Conservation (phyloP, 2,888 invertebrate species). For the Sepioteuthis lessoniana region DNA sequence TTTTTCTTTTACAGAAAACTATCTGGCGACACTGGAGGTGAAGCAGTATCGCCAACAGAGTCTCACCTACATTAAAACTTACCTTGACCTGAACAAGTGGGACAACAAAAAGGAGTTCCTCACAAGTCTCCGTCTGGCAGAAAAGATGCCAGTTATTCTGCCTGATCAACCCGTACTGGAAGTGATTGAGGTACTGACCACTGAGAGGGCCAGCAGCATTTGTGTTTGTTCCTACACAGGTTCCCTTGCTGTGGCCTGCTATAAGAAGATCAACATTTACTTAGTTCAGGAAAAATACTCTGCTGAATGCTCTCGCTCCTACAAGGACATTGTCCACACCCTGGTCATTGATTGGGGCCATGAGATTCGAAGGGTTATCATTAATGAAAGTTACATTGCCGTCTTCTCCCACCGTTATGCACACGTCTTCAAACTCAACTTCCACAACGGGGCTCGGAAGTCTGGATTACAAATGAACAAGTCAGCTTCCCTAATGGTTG, state of each 20-base stretch:
- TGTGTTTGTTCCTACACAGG: slow-evolving; percentile 38
- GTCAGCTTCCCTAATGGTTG: neutral
- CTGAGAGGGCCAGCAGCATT: slow-evolving; percentile 21
- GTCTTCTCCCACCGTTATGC: slow-evolving; percentile 36
- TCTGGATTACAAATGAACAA: slow-evolving; percentile 40
- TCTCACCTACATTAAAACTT: slow-evolving; percentile 39
- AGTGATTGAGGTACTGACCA: slow-evolving; percentile 25
- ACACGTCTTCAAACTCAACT: slow-evolving; percentile 40
- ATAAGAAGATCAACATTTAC: slow-evolving; percentile 39
- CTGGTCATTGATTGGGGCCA: slow-evolving; percentile 40
- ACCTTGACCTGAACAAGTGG: slow-evolving; percentile 43
- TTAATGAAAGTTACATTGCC: slow-evolving; percentile 45
- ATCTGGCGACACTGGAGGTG: slow-evolving; percentile 45
- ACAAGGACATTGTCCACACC: slow-evolving; percentile 42
- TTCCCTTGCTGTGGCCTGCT: slow-evolving; percentile 25
- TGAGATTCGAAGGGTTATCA: neutral
- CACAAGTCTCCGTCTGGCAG: slow-evolving; percentile 42
- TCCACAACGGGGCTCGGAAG: slow-evolving; percentile 35
- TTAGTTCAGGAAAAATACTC: slow-evolving; percentile 40
- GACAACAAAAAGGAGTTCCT: slow-evolving; percentile 34
- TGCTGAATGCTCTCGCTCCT: neutral
- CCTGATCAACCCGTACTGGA: slow-evolving; percentile 34
- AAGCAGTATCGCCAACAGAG: slow-evolving; percentile 36
- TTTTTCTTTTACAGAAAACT: neutral
- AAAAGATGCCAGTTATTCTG: neutral